phyloP scores from a whole-genome alignment of 2,888 invertebrate genomes.

The Elmis aenea region DNA sequence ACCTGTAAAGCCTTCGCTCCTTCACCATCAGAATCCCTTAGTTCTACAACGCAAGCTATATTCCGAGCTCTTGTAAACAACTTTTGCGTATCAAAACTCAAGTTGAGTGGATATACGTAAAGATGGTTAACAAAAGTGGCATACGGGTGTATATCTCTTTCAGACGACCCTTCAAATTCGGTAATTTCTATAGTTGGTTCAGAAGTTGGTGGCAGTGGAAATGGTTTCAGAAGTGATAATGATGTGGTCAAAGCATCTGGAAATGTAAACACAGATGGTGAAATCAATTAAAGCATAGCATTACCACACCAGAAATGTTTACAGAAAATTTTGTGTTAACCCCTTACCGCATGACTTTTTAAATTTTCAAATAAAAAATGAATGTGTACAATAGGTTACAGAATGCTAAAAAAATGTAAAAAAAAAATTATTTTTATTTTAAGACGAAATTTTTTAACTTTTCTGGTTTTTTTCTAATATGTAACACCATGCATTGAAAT shows the following conservation, averaged over 20 bases:
- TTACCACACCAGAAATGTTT: no score
- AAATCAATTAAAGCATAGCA: no score
- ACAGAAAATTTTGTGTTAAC: no score
- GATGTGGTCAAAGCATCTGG: slow-evolving; percentile 81
- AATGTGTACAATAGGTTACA: no score
- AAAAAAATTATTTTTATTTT: no score
- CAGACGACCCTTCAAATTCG: slow-evolving; percentile 69
- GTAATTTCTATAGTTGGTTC: slow-evolving; percentile 79
- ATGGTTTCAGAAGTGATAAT: slow-evolving; percentile 78
- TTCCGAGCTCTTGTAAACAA: slow-evolving; percentile 89
- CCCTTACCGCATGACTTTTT: no score
- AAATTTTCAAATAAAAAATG: no score
- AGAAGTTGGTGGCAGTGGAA: slow-evolving; percentile 70
- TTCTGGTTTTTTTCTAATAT: no score
- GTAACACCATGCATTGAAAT: no score
- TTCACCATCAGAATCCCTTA: slow-evolving; percentile 77
- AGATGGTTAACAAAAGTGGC: slow-evolving; percentile 84
- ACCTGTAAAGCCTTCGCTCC: slow-evolving; percentile 70
- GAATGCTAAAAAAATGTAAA: no score
- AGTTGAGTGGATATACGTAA: slow-evolving; percentile 81
- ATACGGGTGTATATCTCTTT: slow-evolving; percentile 70
- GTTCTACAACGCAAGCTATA: slow-evolving; percentile 84
- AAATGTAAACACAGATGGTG: slow-evolving; percentile 23
- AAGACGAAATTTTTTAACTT: no score
- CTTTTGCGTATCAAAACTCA: slow-evolving; percentile 90